phyloP scores from a whole-genome alignment of 2,113 vertebrate genomes.

The Madoqua kirkii region DNA sequence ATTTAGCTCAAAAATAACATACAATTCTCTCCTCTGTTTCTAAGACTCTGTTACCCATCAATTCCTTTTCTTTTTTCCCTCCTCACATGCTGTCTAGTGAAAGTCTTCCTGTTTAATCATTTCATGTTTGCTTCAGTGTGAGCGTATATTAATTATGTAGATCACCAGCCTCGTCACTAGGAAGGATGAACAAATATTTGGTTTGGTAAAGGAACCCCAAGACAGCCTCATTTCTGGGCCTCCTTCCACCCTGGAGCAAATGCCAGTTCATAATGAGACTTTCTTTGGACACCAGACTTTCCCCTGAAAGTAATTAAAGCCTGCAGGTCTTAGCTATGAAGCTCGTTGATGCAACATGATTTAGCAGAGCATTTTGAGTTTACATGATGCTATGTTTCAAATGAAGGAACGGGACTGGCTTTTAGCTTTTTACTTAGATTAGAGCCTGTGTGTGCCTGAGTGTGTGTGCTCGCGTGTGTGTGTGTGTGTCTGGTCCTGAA shows the following conservation, averaged over 20 bases:
- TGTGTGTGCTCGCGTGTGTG: too few relatives aligned
- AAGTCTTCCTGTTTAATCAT: background rate
- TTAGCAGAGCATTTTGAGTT: background rate
- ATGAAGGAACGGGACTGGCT: background rate
- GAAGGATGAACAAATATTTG: background rate
- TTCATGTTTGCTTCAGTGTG: background rate
- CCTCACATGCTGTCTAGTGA: background rate
- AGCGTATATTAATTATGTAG: background rate
- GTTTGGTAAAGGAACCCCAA: background rate
- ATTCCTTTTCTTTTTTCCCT: fast-evolving
- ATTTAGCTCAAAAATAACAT: background rate
- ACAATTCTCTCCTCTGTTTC: background rate
- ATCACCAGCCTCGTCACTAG: background rate
- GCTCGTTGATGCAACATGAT: background rate
- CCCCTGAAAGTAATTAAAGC: background rate
- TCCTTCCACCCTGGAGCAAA: background rate
- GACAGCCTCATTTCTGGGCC: background rate
- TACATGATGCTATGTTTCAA: background rate
- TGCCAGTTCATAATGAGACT: background rate
- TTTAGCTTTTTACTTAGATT: background rate
- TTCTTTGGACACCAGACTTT: background rate
- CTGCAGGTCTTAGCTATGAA: background rate
- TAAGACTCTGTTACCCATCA: background rate
- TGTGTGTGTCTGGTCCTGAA: background rate
- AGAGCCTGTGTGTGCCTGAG: too few relatives aligned